Evolutionary conservation across 2,888 invertebrate genomes (phyloP), one percentile per base, ranked within the genome.

Genomic region (Nemotelus pantherinus): DNA sequence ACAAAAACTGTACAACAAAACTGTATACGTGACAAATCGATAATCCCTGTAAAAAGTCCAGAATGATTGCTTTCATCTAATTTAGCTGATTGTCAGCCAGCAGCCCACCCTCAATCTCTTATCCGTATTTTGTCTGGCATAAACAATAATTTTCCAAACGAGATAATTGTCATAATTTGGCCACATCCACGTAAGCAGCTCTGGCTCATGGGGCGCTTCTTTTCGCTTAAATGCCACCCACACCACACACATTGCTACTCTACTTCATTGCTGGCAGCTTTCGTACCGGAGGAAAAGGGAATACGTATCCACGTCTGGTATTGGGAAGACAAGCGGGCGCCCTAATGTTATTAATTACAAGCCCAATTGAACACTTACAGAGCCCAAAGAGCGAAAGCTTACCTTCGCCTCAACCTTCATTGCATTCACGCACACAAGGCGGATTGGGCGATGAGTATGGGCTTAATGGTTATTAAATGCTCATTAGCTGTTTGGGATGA

Each of bases 281-380:
- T 41, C 63, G 43, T 43, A 25, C 41, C 41, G 5, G 63, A 43
- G 43, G 47, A 47, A 48, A 63, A 44, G 58, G 68, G 55, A 57
- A 25, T 53, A 39, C 9, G 53, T 43, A 6, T 48, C 55, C 10
- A 53, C 58, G 9, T 60, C 45, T 5, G 60, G 55, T 63, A 71
- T 64, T 63, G 75, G 64, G 41, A 76, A 63, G 55, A 76, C 63
- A 53, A 72, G 10, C 41, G 55, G 47, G 58, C 67, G 58, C 55
- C 65, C 41, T 82, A 82, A 82, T 81, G 80, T 77, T 79, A 81
- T 82, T 82, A 82, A 82, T 82, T 82, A 82, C 78, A 81, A 81
- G 81, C 81, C 81, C 82, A 82, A 82, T 82, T 82, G 81, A 82
- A 82, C 82, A 78, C 80, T 80, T 80, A 82, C 80, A 82, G 81